These are phyloP conservation scores for Acrossocheilus wenchowensis DNA, from an alignment of 2,797 vertebrate species.

Conservation along the genomic window DNA sequence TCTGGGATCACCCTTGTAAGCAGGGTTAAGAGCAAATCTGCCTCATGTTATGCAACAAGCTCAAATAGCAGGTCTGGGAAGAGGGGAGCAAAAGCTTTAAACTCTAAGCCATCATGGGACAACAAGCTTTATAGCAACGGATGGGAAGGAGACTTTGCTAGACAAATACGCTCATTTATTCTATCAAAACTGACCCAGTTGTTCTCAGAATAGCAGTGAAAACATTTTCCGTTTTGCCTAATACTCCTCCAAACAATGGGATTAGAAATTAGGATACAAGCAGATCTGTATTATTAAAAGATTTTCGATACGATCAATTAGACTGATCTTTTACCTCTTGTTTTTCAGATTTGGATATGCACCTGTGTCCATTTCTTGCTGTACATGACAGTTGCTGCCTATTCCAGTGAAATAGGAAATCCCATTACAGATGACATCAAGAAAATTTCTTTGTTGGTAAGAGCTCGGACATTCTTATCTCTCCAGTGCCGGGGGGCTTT, in stretches of 20 bases:
- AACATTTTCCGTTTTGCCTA: not conserved
- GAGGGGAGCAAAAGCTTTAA: constrained; percentile 38
- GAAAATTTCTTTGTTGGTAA: constrained; percentile 79
- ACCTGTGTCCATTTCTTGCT: constrained; percentile 84
- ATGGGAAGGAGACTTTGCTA: not conserved
- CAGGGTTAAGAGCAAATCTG: constrained; percentile 59
- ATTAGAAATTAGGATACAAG: constrained; percentile 8
- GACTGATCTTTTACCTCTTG: constrained; percentile 32
- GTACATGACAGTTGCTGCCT: constrained; percentile 79
- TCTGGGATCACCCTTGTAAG: constrained; percentile 57
- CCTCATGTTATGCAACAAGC: constrained; percentile 61
- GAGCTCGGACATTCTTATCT: constrained; percentile 43
- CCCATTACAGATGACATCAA: constrained; percentile 83
- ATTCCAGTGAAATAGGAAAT: constrained; percentile 79
- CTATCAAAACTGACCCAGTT: not conserved
- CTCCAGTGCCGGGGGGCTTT: not conserved
- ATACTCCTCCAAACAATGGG: not conserved
- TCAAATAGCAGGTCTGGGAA: constrained; percentile 37
- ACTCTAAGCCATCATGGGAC: constrained; percentile 37
- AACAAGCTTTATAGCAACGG: constrained; percentile 19
- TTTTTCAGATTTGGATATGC: constrained; percentile 83
- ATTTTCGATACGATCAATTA: not conserved
- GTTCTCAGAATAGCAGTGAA: not conserved
- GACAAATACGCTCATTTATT: constrained; percentile 19
- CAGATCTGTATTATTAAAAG: constrained; percentile 6